phyloP scores from a whole-genome alignment of 2,888 invertebrate species.

The Sisyra terminalis region DNA sequence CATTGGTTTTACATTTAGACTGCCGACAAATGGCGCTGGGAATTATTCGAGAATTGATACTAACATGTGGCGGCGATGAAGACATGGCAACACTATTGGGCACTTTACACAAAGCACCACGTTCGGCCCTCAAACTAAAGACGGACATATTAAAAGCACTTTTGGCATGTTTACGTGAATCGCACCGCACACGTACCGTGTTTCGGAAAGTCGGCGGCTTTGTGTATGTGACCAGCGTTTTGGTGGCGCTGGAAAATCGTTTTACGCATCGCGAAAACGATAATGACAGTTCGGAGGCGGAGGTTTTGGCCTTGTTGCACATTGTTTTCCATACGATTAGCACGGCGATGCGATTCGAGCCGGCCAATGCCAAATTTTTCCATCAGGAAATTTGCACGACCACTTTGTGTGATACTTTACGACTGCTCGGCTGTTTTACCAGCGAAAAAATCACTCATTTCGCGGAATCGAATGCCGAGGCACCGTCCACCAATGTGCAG shows the following conservation, averaged over 20 bases:
- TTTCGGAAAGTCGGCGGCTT: slow-evolving; percentile 98
- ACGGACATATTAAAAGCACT: slow-evolving; percentile 81
- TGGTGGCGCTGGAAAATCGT: slow-evolving; percentile 81
- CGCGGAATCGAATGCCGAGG: slow-evolving; percentile 19
- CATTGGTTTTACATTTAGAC: slow-evolving; percentile 66
- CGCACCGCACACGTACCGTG: slow-evolving; percentile 88
- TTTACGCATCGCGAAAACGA: slow-evolving; percentile 32
- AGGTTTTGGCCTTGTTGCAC: slow-evolving; percentile 62
- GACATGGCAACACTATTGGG: slow-evolving; percentile 87
- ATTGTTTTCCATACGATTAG: slow-evolving; percentile 89
- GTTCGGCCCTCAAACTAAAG: slow-evolving; percentile 66
- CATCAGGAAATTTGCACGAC: slow-evolving; percentile 93
- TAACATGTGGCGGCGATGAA: slow-evolving; percentile 87
- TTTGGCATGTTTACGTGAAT: slow-evolving; percentile 79
- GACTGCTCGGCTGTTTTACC: slow-evolving; percentile 79
- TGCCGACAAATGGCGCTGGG: slow-evolving; percentile 49
- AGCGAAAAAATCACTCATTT: slow-evolving; percentile 20
- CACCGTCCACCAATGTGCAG: slow-evolving; percentile 19
- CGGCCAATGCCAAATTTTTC: slow-evolving; percentile 97
- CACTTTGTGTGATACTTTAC: slow-evolving; percentile 82
- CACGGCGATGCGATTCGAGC: slow-evolving; percentile 97
- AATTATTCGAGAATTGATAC: slow-evolving; percentile 73
- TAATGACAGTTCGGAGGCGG: slow-evolving; percentile 21
- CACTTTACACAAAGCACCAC: slow-evolving; percentile 79
- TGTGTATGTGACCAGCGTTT: slow-evolving; percentile 89